Evolutionary conservation across 2,113 vertebrate genomes (phyloP), one percentile per base, ranked within the genome.

Genomic region (Ascaphus truei): DNA sequence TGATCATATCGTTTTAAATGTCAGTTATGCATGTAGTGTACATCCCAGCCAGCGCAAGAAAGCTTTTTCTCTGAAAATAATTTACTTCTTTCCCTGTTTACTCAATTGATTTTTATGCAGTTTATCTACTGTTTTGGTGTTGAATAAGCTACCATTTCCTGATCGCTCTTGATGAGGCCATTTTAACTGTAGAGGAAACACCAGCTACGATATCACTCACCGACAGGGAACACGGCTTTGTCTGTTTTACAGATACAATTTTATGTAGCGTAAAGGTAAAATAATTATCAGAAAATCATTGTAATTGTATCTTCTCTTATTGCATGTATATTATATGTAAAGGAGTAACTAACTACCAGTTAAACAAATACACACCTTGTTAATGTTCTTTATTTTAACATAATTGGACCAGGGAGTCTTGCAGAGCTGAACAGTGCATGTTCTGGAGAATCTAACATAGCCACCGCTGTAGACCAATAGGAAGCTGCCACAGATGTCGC

Each of bases 311-410:
- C 39, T 68, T 26, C 12, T 18, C 29, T 47, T 68, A 68, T 68
- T 58, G 33, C n/a, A 45, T 34, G 37, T 27, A 58, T 48, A 64
- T 36, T 27, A 58, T 48, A 64, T 36, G 47, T 7, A 50, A 30
- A 51, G 31, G 50, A 23, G 45, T 52, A 64, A 64, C 62, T 52
- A n/a, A 52, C 47, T 37, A 33, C 47, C 52, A 37, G 61, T 51
- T 63, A 63, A 63, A 63, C 45, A 63, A 63, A 63, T 63, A 63
- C 50, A 62, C 50, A 12, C 45, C 61, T 36, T 45, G 48, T 63
- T 51, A 51, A 63, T 12, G n/a, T n/a, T n/a, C n/a, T n/a, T n/a
- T n/a, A n/a, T n/a, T n/a, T n/a, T n/a, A n/a, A n/a, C n/a, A n/a
- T n/a, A n/a, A n/a, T n/a, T n/a, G n/a, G n/a, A n/a, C n/a, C n/a